A percentile compares a stretch with the other conserved stretches of the same genome.
These are phyloP conservation scores for Pelecanus crispus DNA, from an alignment of 2,113 vertebrate genomes.

Conservation along the genomic window DNA sequence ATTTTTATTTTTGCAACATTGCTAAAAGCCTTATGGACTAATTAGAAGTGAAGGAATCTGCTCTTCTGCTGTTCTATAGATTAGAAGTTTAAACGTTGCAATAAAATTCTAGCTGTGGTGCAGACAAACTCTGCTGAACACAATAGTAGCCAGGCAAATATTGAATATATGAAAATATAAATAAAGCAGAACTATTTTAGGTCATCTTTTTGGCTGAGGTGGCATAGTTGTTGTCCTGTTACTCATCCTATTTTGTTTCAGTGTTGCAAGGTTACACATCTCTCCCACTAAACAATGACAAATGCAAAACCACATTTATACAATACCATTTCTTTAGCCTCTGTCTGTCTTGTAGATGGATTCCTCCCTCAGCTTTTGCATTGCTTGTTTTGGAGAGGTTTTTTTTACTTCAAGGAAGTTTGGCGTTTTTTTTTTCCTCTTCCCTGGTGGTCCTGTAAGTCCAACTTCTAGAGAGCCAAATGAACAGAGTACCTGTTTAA, in stretches of 20 bases:
- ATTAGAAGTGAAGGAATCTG: neutral
- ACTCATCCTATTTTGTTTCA: neutral
- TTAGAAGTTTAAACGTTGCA: neutral
- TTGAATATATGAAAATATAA: neutral
- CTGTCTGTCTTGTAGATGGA: neutral
- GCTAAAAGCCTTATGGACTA: neutral
- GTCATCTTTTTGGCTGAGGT: neutral
- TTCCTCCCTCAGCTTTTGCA: neutral
- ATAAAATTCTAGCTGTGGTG: neutral
- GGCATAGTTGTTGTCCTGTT: neutral
- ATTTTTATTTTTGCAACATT: neutral
- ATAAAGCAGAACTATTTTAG: neutral
- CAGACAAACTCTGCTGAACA: neutral
- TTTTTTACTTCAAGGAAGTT: neutral
- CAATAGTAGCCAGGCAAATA: neutral
- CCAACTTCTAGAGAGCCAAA: neutral
- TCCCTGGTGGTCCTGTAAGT: neutral
- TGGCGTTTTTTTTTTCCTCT: neutral
- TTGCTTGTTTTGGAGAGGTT: neutral
- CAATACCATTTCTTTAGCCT: neutral
- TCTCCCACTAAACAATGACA: neutral
- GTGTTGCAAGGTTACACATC: neutral
- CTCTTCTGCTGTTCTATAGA: neutral
- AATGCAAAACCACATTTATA: neutral
- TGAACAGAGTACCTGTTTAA: constrained; percentile 9